Percentiles rank a stretch among this genome's conserved stretches.
These are phyloP conservation scores for Oreotrochilus melanogaster DNA, from an alignment of 2,113 vertebrate species.

Conservation along the genomic window DNA sequence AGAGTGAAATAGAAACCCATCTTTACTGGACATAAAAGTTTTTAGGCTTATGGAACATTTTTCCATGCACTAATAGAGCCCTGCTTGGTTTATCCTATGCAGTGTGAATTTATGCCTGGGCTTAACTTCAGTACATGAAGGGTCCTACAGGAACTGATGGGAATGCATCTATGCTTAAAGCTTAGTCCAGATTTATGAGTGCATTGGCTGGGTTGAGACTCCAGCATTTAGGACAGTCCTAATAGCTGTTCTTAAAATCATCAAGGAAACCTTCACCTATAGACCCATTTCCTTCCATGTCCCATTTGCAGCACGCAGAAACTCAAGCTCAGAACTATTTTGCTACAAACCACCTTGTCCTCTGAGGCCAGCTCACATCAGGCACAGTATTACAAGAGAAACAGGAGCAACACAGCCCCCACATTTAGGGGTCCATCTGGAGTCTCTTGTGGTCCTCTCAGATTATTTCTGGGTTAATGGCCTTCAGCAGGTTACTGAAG, in stretches of 20 bases:
- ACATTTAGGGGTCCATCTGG: background rate
- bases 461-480: background rate
- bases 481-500: background rate
- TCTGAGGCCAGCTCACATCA: background rate
- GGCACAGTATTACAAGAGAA: background rate
- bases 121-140: background rate
- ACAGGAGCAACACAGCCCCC: background rate
- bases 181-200: background rate
- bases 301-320: background rate
- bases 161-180: background rate
- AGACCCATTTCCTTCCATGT: background rate
- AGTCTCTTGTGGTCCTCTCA: background rate
- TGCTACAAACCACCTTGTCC: background rate
- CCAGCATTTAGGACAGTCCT: background rate
- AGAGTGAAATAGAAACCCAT: background rate
- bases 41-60: background rate
- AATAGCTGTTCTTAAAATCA: background rate
- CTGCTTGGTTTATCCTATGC: background rate
- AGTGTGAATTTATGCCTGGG: background rate
- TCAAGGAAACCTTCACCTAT: background rate
- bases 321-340: background rate
- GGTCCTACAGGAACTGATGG: background rate
- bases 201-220: background rate
- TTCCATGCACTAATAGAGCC: background rate
- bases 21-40: background rate